phyloP scores from a whole-genome alignment of 2,797 vertebrate species.

The Bucorvus abyssinicus region DNA sequence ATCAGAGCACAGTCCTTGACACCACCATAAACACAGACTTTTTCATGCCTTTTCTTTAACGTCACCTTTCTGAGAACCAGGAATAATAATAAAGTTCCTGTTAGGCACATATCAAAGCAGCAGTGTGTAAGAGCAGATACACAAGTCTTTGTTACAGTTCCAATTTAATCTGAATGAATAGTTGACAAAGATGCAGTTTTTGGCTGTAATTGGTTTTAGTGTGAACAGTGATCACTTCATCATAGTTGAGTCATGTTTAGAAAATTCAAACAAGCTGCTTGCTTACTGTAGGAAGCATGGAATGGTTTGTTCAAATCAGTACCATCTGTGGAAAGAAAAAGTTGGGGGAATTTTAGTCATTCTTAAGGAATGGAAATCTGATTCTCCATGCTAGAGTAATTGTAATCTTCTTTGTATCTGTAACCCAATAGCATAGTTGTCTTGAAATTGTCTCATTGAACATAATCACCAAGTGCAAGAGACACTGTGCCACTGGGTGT shows the following conservation, averaged over 20 bases:
- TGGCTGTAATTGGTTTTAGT: slow-evolving; percentile 36
- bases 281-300: slow-evolving; percentile 75
- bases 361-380: slow-evolving; percentile 80
- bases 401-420: slow-evolving; percentile 80
- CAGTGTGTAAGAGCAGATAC: background rate
- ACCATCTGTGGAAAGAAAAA: slow-evolving; percentile 77
- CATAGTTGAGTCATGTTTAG: slow-evolving; percentile 74
- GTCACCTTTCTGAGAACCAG: background rate
- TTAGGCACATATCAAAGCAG: background rate
- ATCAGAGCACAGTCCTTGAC: background rate
- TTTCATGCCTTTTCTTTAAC: background rate
- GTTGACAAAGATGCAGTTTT: slow-evolving; percentile 59
- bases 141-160: background rate
- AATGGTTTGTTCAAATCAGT: slow-evolving; percentile 77
- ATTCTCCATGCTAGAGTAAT: slow-evolving; percentile 79
- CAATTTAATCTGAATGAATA: slow-evolving; percentile 31
- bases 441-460: slow-evolving; percentile 69
- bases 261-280: slow-evolving; percentile 77
- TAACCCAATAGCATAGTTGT: slow-evolving; percentile 76
- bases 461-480: slow-evolving; percentile 60
- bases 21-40: background rate
- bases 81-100: background rate
- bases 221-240: slow-evolving; percentile 74
- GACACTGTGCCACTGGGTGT: slow-evolving; percentile 57
- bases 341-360: slow-evolving; percentile 75